Conservation (phyloP, 2,888 invertebrate genomes). For the Metellina segmentata region DNA sequence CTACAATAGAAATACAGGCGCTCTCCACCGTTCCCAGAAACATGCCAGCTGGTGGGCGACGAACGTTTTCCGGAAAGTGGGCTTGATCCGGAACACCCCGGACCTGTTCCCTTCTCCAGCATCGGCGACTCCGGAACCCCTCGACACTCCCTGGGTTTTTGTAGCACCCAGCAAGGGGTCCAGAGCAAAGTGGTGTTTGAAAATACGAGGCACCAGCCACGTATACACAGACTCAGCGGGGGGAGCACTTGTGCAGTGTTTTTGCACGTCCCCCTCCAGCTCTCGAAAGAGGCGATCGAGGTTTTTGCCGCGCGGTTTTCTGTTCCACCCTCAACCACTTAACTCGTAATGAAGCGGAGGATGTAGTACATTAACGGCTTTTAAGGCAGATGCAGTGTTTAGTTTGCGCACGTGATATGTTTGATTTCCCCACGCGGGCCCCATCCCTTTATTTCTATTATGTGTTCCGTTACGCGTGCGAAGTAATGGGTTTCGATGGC, state of each 20-base stretch:
- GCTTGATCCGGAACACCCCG: too few species aligned
- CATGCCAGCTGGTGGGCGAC: background rate
- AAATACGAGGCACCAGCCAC: constrained; percentile 39
- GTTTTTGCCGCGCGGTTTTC: constrained; percentile 30
- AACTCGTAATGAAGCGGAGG: constrained; percentile 52
- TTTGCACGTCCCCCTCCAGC: constrained; percentile 61
- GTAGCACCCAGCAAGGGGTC: constrained; percentile 33
- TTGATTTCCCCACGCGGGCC: constrained; percentile 7
- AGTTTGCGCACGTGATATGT: constrained; percentile 39
- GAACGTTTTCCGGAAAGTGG: background rate
- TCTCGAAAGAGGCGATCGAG: background rate
- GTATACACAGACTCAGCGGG: constrained; percentile 39
- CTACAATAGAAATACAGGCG: background rate
- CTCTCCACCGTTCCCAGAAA: background rate
- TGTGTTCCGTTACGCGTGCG: background rate
- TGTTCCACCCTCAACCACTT: constrained; percentile 52
- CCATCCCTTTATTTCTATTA: background rate
- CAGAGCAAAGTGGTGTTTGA: constrained; percentile 39
- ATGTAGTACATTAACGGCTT: constrained; percentile 70
- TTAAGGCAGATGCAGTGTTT: constrained; percentile 50
- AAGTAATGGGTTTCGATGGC: background rate
- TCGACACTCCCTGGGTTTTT: constrained; percentile 22
- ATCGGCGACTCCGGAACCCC: background rate
- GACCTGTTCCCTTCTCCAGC: too few species aligned
- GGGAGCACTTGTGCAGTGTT: constrained; percentile 53